A percentile compares a stretch with the other conserved stretches of the same genome.
phyloP scores from a whole-genome alignment of 2,888 invertebrate genomes.

The Cephalotes varians region DNA sequence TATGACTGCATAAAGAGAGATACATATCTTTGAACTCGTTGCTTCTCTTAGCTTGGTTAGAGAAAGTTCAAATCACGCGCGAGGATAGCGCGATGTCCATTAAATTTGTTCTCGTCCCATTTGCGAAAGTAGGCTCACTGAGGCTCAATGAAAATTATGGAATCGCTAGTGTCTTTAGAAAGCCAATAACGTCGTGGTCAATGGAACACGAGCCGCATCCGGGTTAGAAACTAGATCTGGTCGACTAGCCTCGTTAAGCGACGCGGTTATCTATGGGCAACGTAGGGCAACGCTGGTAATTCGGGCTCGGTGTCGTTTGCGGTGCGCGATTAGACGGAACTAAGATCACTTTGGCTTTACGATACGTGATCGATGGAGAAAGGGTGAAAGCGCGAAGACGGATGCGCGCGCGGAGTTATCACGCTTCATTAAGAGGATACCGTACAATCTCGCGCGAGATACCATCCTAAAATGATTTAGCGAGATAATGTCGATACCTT shows the following conservation, averaged over 20 bases:
- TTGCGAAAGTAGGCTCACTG: conserved; percentile 5
- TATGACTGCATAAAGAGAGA: not conserved
- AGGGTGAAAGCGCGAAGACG: conserved; percentile 50
- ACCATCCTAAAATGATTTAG: conserved; percentile 17
- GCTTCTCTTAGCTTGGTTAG: not conserved
- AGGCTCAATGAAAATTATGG: conserved; percentile 44
- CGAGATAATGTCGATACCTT: conserved; percentile 15
- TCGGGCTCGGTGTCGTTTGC: conserved; percentile 48
- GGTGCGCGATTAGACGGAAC: conserved; percentile 38
- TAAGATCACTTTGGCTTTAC: conserved; percentile 24
- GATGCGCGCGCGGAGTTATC: conserved; percentile 12
- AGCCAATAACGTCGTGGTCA: conserved; percentile 54
- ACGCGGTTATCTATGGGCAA: conserved; percentile 29
- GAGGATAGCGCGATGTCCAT: not conserved
- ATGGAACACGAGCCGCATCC: conserved; percentile 54
- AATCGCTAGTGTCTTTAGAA: conserved; percentile 29
- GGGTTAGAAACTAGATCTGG: conserved; percentile 48
- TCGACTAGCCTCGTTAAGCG: conserved; percentile 46
- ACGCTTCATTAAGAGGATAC: conserved; percentile 38
- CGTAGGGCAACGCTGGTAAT: conserved; percentile 38
- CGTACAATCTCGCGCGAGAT: not conserved
- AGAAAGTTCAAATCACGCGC: not conserved
- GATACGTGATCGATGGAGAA: conserved; percentile 50
- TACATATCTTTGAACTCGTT: not conserved
- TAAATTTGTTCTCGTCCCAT: conserved; percentile 15